phyloP scores from a whole-genome alignment of 2,888 invertebrate genomes.

The Chloroclystis v-ata region DNA sequence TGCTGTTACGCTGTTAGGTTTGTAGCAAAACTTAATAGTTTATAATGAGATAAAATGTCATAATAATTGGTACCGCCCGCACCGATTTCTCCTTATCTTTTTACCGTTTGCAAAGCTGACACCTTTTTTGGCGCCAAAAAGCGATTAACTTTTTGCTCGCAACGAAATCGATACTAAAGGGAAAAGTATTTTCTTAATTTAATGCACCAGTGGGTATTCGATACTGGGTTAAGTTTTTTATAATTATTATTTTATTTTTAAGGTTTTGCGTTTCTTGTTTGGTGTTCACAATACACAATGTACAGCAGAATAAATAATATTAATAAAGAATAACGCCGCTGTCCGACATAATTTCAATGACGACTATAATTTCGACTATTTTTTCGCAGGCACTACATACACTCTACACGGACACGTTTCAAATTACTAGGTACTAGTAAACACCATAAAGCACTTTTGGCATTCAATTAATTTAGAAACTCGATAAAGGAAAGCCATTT shows the following conservation, averaged over 20 bases:
- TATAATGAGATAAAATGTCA: slow-evolving; percentile 4
- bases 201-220: neutral
- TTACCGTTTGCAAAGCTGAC: slow-evolving; percentile 29
- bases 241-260: neutral
- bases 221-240: neutral
- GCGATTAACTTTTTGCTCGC: slow-evolving; percentile 50
- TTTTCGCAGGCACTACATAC: too few species aligned
- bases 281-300: too few species aligned
- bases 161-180: slow-evolving; percentile 44
- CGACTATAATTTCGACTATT: too few species aligned
- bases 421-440: too few species aligned
- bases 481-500: slow-evolving; percentile 9
- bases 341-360: too few species aligned
- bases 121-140: slow-evolving; percentile 26
- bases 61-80: slow-evolving; percentile 21
- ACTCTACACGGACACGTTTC: too few species aligned
- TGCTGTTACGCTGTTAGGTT: too few species aligned
- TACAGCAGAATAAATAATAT: too few species aligned
- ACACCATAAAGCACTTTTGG: slow-evolving; percentile 7
- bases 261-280: too few species aligned
- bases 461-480: slow-evolving; percentile 16
- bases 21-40: too few species aligned
- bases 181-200: slow-evolving; percentile 6
- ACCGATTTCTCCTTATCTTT: slow-evolving; percentile 33
- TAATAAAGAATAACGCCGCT: too few species aligned